phyloP scores from a whole-genome alignment of 2,113 vertebrate species.

The Scytalopus superciliaris region DNA sequence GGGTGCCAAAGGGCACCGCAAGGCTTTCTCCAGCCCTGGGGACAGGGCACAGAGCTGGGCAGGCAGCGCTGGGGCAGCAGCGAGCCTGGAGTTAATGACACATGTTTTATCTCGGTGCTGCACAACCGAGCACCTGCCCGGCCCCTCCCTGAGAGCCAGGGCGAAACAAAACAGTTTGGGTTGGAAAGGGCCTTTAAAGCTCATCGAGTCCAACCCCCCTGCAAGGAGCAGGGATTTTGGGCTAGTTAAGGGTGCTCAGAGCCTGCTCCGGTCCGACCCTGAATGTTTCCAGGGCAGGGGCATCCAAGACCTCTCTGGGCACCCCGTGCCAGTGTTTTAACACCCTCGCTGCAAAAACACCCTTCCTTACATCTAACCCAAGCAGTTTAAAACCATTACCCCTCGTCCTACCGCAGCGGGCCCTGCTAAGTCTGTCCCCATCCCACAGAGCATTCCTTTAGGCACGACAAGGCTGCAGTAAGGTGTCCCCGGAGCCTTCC shows the following conservation, averaged over 20 bases:
- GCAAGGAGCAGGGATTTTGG: neutral
- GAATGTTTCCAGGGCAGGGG: neutral
- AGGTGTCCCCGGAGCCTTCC: neutral
- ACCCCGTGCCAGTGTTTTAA: neutral
- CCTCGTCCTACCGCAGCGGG: neutral
- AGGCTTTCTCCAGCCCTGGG: accelerated
- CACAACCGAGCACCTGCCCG: neutral
- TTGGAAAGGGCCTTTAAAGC: neutral
- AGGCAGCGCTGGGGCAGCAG: accelerated
- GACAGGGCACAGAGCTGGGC: accelerated
- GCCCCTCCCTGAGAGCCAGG: no score
- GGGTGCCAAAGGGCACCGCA: neutral
- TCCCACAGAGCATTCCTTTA: no score
- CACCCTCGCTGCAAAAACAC: neutral
- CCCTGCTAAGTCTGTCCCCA: neutral
- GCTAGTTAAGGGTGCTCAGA: neutral
- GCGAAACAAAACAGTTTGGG: neutral
- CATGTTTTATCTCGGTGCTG: neutral
- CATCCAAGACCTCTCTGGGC: neutral
- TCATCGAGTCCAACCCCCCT: neutral
- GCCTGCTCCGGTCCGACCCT: neutral
- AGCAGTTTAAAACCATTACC: neutral
- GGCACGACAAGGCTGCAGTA: no score
- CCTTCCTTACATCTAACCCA: neutral
- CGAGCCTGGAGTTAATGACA: accelerated